Evolutionary conservation across 2,888 invertebrate genomes (phyloP), one percentile per base, ranked within the genome.

Genomic region (Habroteleia sp.): DNA sequence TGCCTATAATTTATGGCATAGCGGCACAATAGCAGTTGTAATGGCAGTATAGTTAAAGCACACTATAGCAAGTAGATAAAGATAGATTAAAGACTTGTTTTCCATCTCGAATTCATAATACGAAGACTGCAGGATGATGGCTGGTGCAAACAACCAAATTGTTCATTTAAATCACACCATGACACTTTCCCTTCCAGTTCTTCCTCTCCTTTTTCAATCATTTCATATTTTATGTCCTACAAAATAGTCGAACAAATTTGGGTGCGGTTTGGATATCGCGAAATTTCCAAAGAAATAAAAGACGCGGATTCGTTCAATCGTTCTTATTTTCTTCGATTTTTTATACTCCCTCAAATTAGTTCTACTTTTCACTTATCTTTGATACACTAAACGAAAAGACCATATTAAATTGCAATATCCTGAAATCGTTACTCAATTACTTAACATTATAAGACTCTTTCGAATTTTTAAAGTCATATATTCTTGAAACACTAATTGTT

Each of bases 21-120:
- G 65, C 42, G 65, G 44, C 27, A 65, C 65, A 66, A 66, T 54
- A 46, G 54, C 56, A 5, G 56, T 14, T 23, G 27, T 46, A 54
- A 66, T 66, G 52, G 54, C 65, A 52, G 20, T 17, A 42, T 16
- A 37, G 44, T 41, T 35, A 17, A 56, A 37, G 25, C 35, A 11
- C 31, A 29, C 17, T 31, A 13, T 14, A 31, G 20, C 13, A 25
- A 54, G 46, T 23, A 46, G 46, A 66, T 66, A 66, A 66, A 46
- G 31, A 66, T 39, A 39, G 66, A 56, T 46, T 56, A 46, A 37
- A 20, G n/a, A 56, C 63, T 65, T 37, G 52, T 58, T 56, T 41
- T 42, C 25, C 39, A 25, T 39, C 35, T 48, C 14, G 14, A 27
- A 39, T 44, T 54, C 25, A 63, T 42, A 35, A 52, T 44, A 48